Evolutionary conservation across 2,888 invertebrate genomes (phyloP), one percentile per base, ranked within the genome.

Genomic region (Cephus spinipes): DNA sequence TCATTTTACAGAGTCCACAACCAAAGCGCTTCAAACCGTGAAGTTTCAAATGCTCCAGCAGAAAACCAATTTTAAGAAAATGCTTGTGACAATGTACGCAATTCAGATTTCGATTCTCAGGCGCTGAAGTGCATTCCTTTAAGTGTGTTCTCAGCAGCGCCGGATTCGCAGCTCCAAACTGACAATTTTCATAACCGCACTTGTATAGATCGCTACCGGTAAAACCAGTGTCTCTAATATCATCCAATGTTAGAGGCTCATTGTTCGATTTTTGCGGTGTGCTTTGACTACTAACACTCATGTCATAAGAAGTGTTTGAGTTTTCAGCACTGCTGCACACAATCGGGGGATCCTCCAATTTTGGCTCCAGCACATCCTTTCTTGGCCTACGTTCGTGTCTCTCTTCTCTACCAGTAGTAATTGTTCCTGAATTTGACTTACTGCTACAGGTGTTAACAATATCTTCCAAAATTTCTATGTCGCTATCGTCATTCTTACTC

Each of bases 21-120:
- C 92, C 92, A 81, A 93, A 94, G 12, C 94, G 91, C 82, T 93
- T 92, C 0, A 92, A 89, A 0, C 94, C 94, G 81, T 96, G 96
- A 3, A 91, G 87, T 81, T 93, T 93, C 30, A 95, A 89, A 85
- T 96, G 95, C 11, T 94, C 93, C 15, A 93, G 85, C 32, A 95
- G 90, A 69, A 92, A 91, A 1, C 90, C 87, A 1, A 90, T 83
- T 73, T 91, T 92, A 79, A 92, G 92, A 75, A 93, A 92, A 11
- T 85, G 83, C 81, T 92, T 93, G 30, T 88, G 87, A 82, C 94
- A 94, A 84, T 94, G 93, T 1, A 88, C 90, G 84, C 95, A 95
- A 30, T 83, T 85, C 4, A 86, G 83, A 11, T 79, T 75, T 11
- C 79, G 84, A 0, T 85, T 85, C 12, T 89, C 88, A 0, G 83